phyloP scores from a whole-genome alignment of 1,140 invertebrate species.

The Brachionus manjavacas region DNA sequence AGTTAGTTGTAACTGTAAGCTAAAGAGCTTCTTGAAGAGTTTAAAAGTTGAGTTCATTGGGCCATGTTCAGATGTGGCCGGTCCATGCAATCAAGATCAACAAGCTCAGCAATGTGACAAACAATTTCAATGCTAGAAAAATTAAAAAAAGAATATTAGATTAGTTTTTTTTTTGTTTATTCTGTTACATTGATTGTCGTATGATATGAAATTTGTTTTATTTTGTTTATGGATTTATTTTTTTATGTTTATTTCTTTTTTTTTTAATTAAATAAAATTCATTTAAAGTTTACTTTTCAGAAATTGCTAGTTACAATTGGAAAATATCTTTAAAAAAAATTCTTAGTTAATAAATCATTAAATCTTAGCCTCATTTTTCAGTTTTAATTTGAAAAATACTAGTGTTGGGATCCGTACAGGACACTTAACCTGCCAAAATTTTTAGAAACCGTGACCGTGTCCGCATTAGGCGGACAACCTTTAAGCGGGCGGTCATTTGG shows the following conservation, averaged over 20 bases:
- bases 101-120: background rate
- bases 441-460: too few relatives aligned
- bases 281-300: too few relatives aligned
- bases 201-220: background rate
- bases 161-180: background rate
- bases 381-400: too few relatives aligned
- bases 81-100: background rate
- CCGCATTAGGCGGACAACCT: too few relatives aligned
- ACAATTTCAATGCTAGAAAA: background rate
- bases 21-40: background rate
- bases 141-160: background rate
- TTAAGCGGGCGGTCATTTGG: too few relatives aligned
- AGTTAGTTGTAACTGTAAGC: background rate
- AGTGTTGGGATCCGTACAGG: too few relatives aligned
- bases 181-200: background rate
- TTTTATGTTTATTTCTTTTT: background rate
- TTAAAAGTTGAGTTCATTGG: background rate
- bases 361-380: too few relatives aligned
- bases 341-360: too few relatives aligned
- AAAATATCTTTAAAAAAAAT: too few relatives aligned
- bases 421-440: too few relatives aligned
- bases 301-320: too few relatives aligned
- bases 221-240: background rate
- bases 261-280: too few relatives aligned
- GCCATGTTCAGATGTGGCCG: background rate